Conservation (phyloP, 35 echinoderm and acorn worm genomes). For the Holothuria glaberrima region DNA sequence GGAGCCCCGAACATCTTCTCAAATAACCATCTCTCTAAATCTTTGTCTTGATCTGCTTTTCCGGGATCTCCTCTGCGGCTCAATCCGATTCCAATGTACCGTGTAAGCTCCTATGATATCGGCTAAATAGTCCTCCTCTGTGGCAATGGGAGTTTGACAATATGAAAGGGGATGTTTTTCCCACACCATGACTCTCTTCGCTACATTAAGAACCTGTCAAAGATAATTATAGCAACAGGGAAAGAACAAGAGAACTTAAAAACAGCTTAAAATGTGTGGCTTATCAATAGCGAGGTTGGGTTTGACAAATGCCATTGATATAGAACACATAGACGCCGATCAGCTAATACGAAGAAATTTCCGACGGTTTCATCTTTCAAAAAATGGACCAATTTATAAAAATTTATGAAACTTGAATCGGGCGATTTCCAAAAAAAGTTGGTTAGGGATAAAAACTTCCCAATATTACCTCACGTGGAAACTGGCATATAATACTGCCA, state of each 20-base stretch:
- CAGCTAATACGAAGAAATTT: not conserved
- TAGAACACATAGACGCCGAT: not conserved
- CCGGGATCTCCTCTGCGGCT: slow-evolving; percentile 44
- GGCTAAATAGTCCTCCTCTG: slow-evolving; percentile 47
- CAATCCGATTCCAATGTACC: slow-evolving; percentile 57
- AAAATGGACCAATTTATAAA: slow-evolving; percentile 14
- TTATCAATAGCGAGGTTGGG: not conserved
- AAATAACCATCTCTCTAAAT: slow-evolving; percentile 44
- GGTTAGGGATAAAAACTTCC: too few relatives aligned
- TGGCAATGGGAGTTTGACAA: slow-evolving; percentile 50
- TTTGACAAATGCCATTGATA: not conserved
- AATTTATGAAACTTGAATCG: too few relatives aligned
- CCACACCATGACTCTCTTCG: slow-evolving; percentile 57
- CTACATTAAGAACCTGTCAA: slow-evolving; percentile 45
- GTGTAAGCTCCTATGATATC: slow-evolving; percentile 42
- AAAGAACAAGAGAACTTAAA: not conserved
- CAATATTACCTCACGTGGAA: too few relatives aligned
- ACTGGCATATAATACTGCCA: too few relatives aligned
- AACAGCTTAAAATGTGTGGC: not conserved
- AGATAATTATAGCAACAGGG: slow-evolving; percentile 13
- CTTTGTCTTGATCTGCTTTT: slow-evolving; percentile 7
- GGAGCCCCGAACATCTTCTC: slow-evolving; percentile 42
- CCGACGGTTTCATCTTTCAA: slow-evolving; percentile 3
- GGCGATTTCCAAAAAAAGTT: too few relatives aligned
- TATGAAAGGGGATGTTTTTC: slow-evolving; percentile 54